Conservation (phyloP, 1,140 invertebrate genomes). For the Trigoniulus corallinus region DNA sequence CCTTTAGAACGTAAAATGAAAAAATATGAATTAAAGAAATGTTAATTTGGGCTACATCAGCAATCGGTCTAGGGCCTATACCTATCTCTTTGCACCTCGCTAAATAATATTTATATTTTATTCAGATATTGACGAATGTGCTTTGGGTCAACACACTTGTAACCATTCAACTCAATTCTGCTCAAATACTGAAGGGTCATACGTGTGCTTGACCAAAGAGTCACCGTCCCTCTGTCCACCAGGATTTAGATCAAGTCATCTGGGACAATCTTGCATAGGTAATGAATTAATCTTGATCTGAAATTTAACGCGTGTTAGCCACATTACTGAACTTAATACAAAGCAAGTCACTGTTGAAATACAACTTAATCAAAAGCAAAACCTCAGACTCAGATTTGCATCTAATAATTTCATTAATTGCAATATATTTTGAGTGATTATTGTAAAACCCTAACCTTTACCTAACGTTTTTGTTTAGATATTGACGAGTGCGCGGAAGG, state of each 20-base stretch:
- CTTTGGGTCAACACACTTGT: slow-evolving; percentile 14
- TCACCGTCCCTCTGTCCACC: slow-evolving; percentile 33
- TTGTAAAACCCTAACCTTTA: slow-evolving; percentile 17
- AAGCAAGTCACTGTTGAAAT: too few relatives aligned
- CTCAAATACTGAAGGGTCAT: slow-evolving; percentile 13
- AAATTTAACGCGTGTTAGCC: too few relatives aligned
- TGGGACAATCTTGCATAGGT: slow-evolving; percentile 32
- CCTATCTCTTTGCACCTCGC: too few relatives aligned
- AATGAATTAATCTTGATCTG: slow-evolving; percentile 6
- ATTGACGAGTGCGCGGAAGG: slow-evolving; percentile 33
- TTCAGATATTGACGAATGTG: slow-evolving; percentile 23
- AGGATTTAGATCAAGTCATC: slow-evolving; percentile 37
- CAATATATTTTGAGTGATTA: slow-evolving; percentile 19
- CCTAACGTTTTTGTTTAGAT: slow-evolving; percentile 21
- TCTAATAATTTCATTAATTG: slow-evolving; percentile 8
- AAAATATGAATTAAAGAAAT: too few relatives aligned
- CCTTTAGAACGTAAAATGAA: too few relatives aligned
- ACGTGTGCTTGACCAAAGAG: slow-evolving; percentile 12
- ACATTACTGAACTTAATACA: too few relatives aligned
- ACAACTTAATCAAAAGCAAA: too few relatives aligned
- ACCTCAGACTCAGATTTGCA: too few relatives aligned
- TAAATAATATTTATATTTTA: slow-evolving; percentile 1
- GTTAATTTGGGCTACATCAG: too few relatives aligned
- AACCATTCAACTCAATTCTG: slow-evolving; percentile 9
- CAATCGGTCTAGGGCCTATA: too few relatives aligned